phyloP scores from a whole-genome alignment of 2,888 invertebrate species.

The Dynastes tityus region DNA sequence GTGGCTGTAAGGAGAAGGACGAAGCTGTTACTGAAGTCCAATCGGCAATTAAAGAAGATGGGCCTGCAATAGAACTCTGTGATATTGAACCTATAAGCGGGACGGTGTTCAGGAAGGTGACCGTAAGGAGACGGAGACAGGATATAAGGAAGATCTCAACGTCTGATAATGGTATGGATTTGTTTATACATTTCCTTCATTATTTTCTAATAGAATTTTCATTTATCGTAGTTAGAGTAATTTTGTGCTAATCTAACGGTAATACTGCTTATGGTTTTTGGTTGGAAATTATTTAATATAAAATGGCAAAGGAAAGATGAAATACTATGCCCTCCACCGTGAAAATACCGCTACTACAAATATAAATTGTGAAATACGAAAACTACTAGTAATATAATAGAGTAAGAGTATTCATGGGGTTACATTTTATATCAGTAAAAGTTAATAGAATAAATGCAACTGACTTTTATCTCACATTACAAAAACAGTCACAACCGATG shows the following conservation, averaged over 20 bases:
- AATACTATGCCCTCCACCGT: too few species aligned
- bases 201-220: background rate
- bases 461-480: too few species aligned
- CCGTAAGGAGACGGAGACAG: conserved; percentile 75
- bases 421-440: too few species aligned
- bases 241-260: too few species aligned
- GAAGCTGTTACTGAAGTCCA: conserved; percentile 21
- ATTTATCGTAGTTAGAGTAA: too few species aligned
- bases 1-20: background rate
- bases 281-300: conserved; percentile 39
- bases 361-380: too few species aligned
- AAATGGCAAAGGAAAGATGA: background rate
- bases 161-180: conserved; percentile 66
- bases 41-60: conserved; percentile 55
- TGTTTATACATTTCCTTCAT: background rate
- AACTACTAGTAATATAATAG: too few species aligned
- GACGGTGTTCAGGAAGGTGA: conserved; percentile 78
- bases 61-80: conserved; percentile 62
- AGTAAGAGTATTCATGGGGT: too few species aligned
- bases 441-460: too few species aligned
- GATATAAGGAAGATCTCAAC: conserved; percentile 68
- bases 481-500: too few species aligned
- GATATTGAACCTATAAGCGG: conserved; percentile 76
- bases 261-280: background rate
- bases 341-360: too few species aligned